Base-by-base conservation (phyloP, 2,888 invertebrate species). In the Apoda limacodes region DNA sequence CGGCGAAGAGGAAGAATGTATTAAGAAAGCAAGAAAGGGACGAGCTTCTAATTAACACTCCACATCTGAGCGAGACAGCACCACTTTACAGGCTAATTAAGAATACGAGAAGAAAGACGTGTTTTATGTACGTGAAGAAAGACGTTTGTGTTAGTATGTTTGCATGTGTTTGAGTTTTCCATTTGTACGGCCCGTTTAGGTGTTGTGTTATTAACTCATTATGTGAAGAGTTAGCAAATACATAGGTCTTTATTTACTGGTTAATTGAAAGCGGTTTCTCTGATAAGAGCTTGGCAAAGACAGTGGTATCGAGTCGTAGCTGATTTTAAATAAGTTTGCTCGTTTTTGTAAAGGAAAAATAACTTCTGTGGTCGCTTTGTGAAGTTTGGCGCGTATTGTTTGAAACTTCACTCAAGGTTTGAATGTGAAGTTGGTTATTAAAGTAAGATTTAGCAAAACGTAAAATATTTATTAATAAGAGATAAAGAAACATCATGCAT, bases 71-170 rank as follows among this genome's bases (percentile, higher is more conserved):
- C 63, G 67, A 57, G 82, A 80, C 57, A 40, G 58, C 21, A 30
- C 40, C 37, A 62, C 39, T 57, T 70, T 72, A 66, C 78, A 83
- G 83, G 84, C 85, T 85, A 85, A 85, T 85, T 85, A 85, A 85
- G 85, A 85, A 85, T 85, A 83, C 84, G 72, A 81, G 85, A 85
- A 85, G 85, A 84, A 85, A 85, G 72, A 72, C 83, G 69, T 68
- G 66, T 76, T 72, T 71, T 75, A 78, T 72, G 67, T 76, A 71
- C 80, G 55, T 50, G 47, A 43, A 50, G 76, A 78, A 64, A 48
- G 43, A 55, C 51, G 39, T 32, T 42, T 49, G 70, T 68, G 60
- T 57, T 60, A 27, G 65, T 55, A 40, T 36, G 46, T 61, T 44
- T 57, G 47, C 51, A 51, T 56, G 60, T 63, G 60, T 52, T 54